phyloP scores from a whole-genome alignment of 2,113 vertebrate genomes.

The Gasterosteus nipponicus region DNA sequence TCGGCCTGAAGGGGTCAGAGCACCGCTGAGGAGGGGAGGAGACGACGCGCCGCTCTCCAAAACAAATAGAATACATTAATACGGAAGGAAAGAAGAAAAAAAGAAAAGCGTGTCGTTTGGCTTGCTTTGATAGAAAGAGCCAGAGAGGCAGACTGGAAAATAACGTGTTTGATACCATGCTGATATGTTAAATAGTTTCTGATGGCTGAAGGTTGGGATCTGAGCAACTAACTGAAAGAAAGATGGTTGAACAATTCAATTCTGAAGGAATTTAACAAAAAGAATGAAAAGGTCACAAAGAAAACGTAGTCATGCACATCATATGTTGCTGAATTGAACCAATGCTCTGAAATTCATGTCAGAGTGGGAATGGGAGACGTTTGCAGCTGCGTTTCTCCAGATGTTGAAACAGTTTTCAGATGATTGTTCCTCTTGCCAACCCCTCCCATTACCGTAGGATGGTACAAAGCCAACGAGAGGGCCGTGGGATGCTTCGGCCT shows the following conservation, averaged over 20 bases:
- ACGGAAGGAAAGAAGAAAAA: slow-evolving; percentile 25
- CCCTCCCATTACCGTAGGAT: slow-evolving; percentile 24
- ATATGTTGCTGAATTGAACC: not conserved
- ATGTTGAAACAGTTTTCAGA: slow-evolving; percentile 18
- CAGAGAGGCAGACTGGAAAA: slow-evolving; percentile 17
- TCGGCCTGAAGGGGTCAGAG: slow-evolving; percentile 37
- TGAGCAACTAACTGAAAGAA: not conserved
- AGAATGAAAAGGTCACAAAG: not conserved
- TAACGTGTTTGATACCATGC: not conserved
- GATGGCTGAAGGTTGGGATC: not conserved
- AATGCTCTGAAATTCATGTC: not conserved
- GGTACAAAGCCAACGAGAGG: slow-evolving; percentile 24
- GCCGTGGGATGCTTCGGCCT: slow-evolving; percentile 30
- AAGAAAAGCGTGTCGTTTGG: slow-evolving; percentile 44
- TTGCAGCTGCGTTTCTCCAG: not conserved
- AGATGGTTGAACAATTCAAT: not conserved
- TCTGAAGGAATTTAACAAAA: not conserved
- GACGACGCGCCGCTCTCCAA: slow-evolving; percentile 44
- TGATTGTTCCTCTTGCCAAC: not conserved
- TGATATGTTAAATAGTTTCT: not conserved
- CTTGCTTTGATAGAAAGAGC: slow-evolving; percentile 39
- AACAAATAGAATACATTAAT: slow-evolving; percentile 74
- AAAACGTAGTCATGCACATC: not conserved
- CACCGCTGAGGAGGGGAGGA: slow-evolving; percentile 19
- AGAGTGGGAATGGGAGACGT: not conserved